Base-by-base conservation (phyloP, 2,888 invertebrate genomes). In the Meandrusa payeni region DNA sequence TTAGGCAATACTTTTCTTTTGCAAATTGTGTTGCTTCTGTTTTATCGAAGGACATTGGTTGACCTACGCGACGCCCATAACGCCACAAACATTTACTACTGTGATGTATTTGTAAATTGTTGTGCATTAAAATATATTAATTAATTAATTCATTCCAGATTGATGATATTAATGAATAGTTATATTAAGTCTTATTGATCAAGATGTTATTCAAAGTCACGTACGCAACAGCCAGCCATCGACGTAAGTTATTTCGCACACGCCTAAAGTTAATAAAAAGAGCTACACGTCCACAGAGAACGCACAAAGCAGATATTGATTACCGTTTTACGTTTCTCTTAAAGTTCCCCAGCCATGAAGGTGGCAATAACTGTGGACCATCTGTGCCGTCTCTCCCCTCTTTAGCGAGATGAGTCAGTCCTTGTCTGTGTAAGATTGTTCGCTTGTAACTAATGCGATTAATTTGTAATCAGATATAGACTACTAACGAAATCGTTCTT, bases 331-430 rank as follows among this genome's bases (percentile, higher is more conserved):
- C 54, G 49, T 54, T 47, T 56, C 68, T 58, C 55, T 55, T 55
- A 61, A 68, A 69, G 55, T 66, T 67, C 69, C 64, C 67, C 61
- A 47, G 45, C 43, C 60, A 54, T 57, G 50, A 63, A 73, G 73
- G 72, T 76, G 74, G 76, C 75, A 82, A 83, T 79, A 83, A 72
- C 62, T 58, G 61, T 55, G 66, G 61, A 79, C 71, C 83, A 83
- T 78, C 81, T 83, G 83, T 73, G 75, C 62, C 67, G 59, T 63
- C 73, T 72, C 72, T 65, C 76, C 75, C 72, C 69, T 58, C 46
- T 57, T 43, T 51, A 51, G 61, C 62, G 59, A 57, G 42, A 54
- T 48, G 33, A 45, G 47, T 42, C 50, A 50, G 44, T 50, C 49
- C 48, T 40, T 44, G 41, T 28, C 49, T 47, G 51, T 42, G 48